Percentiles rank a stretch among this genome's conserved stretches.
These are phyloP conservation scores for Oncopodura yosiiana DNA, from an alignment of 1,140 invertebrate species.

Conservation along the genomic window DNA sequence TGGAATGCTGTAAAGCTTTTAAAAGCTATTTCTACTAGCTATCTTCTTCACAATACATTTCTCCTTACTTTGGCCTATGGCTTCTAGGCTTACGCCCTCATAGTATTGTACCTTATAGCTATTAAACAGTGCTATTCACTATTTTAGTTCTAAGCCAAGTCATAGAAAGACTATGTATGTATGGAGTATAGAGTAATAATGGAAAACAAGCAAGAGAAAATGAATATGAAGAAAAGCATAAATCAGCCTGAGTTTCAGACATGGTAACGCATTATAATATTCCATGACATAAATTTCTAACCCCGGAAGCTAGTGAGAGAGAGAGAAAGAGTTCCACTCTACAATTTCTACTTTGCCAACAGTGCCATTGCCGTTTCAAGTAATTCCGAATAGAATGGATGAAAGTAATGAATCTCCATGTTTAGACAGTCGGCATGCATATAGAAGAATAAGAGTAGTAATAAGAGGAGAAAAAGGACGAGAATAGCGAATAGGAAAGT, in stretches of 20 bases:
- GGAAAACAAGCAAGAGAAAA: conserved; percentile 10
- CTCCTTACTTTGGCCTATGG: no score
- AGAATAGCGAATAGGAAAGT: no score
- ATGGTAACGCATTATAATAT: conserved; percentile 14
- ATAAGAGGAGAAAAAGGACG: no score
- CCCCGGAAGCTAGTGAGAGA: conserved; percentile 7
- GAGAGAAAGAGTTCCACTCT: conserved; percentile 3
- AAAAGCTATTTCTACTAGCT: no score
- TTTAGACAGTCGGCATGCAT: conserved; percentile 4
- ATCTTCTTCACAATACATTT: no score
- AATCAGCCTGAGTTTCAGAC: conserved; percentile 7
- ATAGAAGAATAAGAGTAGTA: conserved; percentile 1
- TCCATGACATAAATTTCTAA: conserved; percentile 5
- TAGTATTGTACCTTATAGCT: no score
- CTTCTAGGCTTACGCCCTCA: no score
- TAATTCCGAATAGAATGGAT: no score
- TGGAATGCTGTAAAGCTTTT: no score
- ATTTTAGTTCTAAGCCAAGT: neutral
- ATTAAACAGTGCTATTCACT: no score
- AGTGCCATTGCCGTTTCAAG: no score
- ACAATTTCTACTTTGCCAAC: conserved; percentile 5
- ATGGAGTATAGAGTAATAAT: conserved; percentile 4
- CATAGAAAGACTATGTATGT: neutral
- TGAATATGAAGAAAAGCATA: conserved; percentile 15
- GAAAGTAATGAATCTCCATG: no score